phyloP scores from a whole-genome alignment of 2,113 vertebrate species.

The Stictonetta naevosa region DNA sequence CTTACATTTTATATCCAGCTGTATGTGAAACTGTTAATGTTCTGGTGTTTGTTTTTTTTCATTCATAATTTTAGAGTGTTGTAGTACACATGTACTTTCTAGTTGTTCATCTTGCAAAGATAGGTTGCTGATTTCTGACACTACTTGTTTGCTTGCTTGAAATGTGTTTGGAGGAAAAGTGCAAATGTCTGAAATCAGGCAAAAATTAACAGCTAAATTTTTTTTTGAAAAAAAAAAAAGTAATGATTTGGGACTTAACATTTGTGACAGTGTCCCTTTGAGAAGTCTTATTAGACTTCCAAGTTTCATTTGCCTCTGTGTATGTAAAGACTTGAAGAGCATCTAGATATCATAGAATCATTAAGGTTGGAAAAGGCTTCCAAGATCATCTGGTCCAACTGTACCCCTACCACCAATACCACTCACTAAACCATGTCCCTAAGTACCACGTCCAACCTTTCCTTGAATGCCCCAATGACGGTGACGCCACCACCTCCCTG shows the following conservation, averaged over 20 bases:
- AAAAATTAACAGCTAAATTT: neutral
- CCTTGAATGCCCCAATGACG: too few species aligned
- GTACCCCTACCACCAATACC: too few species aligned
- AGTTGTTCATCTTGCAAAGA: neutral
- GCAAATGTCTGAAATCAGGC: neutral
- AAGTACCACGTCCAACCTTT: too few species aligned
- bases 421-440: too few species aligned
- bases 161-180: neutral
- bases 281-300: neutral
- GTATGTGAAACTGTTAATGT: neutral
- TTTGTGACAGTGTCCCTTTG: neutral
- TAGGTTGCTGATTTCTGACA: neutral
- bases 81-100: neutral
- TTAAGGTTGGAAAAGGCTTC: too few species aligned
- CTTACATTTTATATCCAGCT: neutral
- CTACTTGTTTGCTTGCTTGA: neutral
- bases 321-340: neutral
- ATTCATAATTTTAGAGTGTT: neutral
- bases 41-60: neutral
- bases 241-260: neutral
- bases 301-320: neutral
- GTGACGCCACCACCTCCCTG: too few species aligned
- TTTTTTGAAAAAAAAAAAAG: neutral
- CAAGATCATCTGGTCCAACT: too few species aligned
- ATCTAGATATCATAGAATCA: neutral